phyloP scores from a whole-genome alignment of 2,888 invertebrate species.

The Meliscaeva auricollis region DNA sequence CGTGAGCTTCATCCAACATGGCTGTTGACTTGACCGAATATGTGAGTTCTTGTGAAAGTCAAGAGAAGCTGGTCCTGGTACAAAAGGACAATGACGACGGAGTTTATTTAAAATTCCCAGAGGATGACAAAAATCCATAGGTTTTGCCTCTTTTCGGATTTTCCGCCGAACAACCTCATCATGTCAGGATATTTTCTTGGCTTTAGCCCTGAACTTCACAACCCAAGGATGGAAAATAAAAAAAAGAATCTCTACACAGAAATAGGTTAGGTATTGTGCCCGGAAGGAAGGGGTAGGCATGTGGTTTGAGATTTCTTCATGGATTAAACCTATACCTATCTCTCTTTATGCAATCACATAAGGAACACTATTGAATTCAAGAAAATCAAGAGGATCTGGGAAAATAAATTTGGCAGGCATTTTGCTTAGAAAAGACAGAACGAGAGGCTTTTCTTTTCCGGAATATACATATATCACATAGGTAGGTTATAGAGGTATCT shows the following conservation, averaged over 20 bases:
- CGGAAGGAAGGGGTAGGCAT: not conserved
- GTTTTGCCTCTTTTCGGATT: constrained; percentile 44
- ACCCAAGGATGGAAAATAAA: not conserved
- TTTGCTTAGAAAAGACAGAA: constrained; percentile 27
- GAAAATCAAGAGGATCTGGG: constrained; percentile 27
- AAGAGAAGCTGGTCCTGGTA: not conserved
- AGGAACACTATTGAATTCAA: constrained; percentile 53
- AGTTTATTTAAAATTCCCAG: constrained; percentile 65
- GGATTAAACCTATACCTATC: constrained; percentile 26
- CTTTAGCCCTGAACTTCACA: constrained; percentile 31
- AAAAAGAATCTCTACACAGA: not conserved
- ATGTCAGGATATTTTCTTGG: constrained; percentile 10
- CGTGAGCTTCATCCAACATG: constrained; percentile 28
- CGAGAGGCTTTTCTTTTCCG: constrained; percentile 14
- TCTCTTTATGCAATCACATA: constrained; percentile 38
- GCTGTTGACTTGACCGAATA: constrained; percentile 29
- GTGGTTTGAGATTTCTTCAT: not conserved
- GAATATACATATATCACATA: constrained; percentile 34
- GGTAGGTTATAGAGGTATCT: too few relatives aligned
- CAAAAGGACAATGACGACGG: constrained; percentile 1
- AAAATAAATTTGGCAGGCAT: constrained; percentile 64
- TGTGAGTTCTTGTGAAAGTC: constrained; percentile 3
- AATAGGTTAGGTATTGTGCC: not conserved
- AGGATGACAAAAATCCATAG: constrained; percentile 57
- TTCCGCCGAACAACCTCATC: not conserved